A percentile compares a stretch with the other conserved stretches of the same genome.
Evolutionary conservation across 2,888 invertebrate species (phyloP).

Genomic region (Papilio demoleus): DNA sequence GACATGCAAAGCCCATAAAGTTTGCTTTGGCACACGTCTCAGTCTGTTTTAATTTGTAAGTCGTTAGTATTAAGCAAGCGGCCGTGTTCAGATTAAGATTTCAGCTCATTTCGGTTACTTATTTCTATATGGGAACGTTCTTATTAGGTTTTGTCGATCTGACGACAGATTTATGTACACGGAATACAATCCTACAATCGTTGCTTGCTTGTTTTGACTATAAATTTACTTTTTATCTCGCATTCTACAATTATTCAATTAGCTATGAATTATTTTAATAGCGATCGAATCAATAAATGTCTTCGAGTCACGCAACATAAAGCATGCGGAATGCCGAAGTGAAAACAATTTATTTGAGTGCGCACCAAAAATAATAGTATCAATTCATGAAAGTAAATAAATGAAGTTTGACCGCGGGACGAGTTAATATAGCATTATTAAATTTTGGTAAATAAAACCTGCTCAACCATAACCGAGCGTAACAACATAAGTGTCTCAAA

Average conservation of each 20-base stretch:
- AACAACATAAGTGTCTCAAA: conserved; percentile 78
- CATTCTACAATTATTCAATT: conserved; percentile 31
- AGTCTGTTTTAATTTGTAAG: conserved; percentile 82
- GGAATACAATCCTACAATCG: conserved; percentile 21
- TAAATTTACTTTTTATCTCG: conserved; percentile 35
- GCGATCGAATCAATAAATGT: conserved; percentile 25
- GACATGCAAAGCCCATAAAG: conserved; percentile 83
- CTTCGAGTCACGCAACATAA: conserved; percentile 28
- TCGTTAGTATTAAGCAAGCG: conserved; percentile 74
- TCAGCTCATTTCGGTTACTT: conserved; percentile 56
- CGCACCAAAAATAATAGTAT: conserved; percentile 23
- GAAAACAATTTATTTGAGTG: conserved; percentile 9
- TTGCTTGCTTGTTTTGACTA: conserved; percentile 6
- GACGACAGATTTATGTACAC: conserved; percentile 55
- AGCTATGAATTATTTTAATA: conserved; percentile 24
- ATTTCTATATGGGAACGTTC: conserved; percentile 56
- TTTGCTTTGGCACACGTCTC: conserved; percentile 80
- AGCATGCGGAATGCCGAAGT: conserved; percentile 14
- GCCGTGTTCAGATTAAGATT: conserved; percentile 72
- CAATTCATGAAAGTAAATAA: conserved; percentile 45
- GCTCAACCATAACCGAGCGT: conserved; percentile 65
- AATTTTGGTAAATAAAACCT: conserved; percentile 67
- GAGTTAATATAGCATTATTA: conserved; percentile 73
- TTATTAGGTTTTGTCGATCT: conserved; percentile 55
- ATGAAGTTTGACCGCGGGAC: conserved; percentile 60